Conservation (phyloP, 2,797 vertebrate species). For the Pelobates cultripes region DNA sequence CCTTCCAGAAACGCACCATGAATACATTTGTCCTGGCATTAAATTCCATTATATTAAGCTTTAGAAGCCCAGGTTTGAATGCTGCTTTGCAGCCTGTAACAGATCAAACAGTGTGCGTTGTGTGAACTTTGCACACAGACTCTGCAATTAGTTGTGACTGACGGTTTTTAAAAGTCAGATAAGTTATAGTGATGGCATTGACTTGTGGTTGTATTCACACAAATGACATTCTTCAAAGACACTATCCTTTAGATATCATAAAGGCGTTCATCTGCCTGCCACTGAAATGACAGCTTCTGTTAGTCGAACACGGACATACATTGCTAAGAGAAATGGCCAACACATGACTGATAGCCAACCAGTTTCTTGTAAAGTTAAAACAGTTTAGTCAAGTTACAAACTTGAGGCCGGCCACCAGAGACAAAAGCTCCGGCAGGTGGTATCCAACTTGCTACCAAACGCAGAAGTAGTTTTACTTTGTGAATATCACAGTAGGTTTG, state of each 20-base stretch:
- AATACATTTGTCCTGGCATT: slow-evolving; percentile 20
- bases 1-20: neutral
- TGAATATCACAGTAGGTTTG: too few species aligned
- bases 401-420: neutral
- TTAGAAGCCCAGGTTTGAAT: slow-evolving; percentile 20
- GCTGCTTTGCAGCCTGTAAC: slow-evolving; percentile 9
- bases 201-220: slow-evolving; percentile 4
- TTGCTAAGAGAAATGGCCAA: slow-evolving; percentile 4
- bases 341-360: neutral
- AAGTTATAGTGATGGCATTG: slow-evolving; percentile 23
- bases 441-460: neutral
- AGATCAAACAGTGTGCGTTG: slow-evolving; percentile 22
- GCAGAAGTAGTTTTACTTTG: neutral
- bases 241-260: too few species aligned
- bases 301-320: neutral
- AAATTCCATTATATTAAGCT: slow-evolving; percentile 26
- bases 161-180: slow-evolving; percentile 30
- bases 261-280: neutral
- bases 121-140: slow-evolving; percentile 31
- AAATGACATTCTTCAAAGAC: neutral
- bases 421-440: neutral
- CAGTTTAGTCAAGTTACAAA: neutral
- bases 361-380: neutral
- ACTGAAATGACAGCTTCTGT: neutral
- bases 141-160: slow-evolving; percentile 44